phyloP scores from a whole-genome alignment of 2,113 vertebrate species.

The Cinclus mexicanus region DNA sequence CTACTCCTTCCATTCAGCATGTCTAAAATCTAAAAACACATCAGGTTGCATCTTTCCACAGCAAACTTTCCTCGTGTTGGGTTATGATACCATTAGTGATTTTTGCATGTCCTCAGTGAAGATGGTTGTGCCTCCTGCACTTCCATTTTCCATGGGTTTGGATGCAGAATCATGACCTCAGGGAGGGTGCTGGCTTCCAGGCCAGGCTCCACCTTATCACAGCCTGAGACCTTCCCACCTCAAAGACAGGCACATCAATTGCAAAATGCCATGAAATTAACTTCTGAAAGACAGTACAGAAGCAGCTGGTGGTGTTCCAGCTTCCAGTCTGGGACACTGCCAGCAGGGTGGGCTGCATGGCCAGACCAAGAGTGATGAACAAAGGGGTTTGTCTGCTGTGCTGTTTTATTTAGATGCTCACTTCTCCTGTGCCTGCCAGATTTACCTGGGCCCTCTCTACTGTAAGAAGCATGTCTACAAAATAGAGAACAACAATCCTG shows the following conservation, averaged over 20 bases:
- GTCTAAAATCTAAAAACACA: neutral
- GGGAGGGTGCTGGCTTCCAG: neutral
- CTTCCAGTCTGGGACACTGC: neutral
- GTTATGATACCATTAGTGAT: neutral
- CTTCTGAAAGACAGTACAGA: neutral
- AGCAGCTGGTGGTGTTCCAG: neutral
- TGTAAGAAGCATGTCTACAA: neutral
- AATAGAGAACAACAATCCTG: neutral
- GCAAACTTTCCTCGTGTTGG: neutral
- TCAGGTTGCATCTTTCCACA: neutral
- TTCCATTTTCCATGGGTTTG: neutral
- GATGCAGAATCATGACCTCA: neutral
- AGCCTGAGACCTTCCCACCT: neutral
- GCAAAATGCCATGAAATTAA: neutral
- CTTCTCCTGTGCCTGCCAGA: neutral
- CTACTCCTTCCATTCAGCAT: neutral
- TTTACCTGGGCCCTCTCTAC: neutral
- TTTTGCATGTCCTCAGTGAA: neutral
- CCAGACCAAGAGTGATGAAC: neutral
- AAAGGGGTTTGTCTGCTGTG: neutral
- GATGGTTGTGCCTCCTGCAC: fast-evolving
- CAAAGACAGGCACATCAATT: neutral
- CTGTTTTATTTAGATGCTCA: neutral
- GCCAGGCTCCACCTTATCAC: neutral
- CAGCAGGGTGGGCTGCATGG: neutral